Conservation (phyloP, 2,113 vertebrate species). For the Engraulis encrasicolus region DNA sequence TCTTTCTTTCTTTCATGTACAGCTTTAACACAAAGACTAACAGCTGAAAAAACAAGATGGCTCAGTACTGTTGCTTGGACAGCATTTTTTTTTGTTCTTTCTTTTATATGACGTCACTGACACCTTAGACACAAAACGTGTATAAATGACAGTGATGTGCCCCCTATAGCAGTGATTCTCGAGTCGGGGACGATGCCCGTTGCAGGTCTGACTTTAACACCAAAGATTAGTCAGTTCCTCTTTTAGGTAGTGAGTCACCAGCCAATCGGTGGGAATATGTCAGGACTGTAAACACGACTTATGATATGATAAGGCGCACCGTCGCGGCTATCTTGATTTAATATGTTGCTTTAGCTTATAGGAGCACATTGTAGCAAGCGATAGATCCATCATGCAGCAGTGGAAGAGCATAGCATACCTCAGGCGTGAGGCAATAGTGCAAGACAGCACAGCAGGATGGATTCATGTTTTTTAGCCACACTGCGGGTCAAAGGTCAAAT, state of each 20-base stretch:
- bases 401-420: background rate
- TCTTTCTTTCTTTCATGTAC: too few relatives aligned
- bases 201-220: background rate
- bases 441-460: background rate
- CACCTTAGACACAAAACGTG: background rate
- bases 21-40: background rate
- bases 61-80: slow-evolving; percentile 16
- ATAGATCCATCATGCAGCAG: background rate
- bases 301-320: background rate
- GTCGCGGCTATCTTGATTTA: background rate
- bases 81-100: slow-evolving; percentile 1
- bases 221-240: background rate
- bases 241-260: background rate
- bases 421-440: background rate
- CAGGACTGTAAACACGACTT: background rate
- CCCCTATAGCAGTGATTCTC: background rate
- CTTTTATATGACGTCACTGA: slow-evolving; percentile 22
- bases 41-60: slow-evolving; percentile 35
- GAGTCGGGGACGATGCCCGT: background rate
- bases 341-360: background rate
- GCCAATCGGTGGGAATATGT: background rate
- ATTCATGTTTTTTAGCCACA: background rate
- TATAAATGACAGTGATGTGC: background rate
- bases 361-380: background rate
- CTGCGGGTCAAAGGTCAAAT: background rate